Percentiles rank a stretch among this genome's conserved stretches.
Evolutionary conservation across 2,888 invertebrate genomes (phyloP).

Genomic region (Deladenus siricidicola): DNA sequence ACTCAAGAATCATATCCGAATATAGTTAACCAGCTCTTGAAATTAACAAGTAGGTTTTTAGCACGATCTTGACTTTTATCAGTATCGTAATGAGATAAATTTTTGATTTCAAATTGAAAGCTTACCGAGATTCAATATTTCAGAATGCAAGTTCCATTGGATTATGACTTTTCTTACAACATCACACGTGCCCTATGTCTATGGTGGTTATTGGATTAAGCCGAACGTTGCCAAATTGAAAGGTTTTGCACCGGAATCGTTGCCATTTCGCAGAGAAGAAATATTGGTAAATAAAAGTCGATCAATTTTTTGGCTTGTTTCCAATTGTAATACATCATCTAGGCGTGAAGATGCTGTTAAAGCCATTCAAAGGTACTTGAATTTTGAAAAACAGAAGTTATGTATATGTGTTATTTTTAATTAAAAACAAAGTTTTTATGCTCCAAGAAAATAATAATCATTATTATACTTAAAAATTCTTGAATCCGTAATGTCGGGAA

Average conservation of each 20-base stretch:
- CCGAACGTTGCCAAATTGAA: constrained; percentile 29
- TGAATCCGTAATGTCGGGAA: too few species aligned
- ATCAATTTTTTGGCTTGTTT: constrained; percentile 46
- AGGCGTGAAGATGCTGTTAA: constrained; percentile 36
- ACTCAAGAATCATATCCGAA: constrained; percentile 8
- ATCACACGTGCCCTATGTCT: constrained; percentile 55
- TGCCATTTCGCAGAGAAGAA: constrained; percentile 24
- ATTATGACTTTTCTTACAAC: constrained; percentile 58
- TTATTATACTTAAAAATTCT: not conserved
- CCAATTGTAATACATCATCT: constrained; percentile 45
- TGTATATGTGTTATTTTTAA: too few species aligned
- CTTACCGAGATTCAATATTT: too few species aligned
- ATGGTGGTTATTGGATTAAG: constrained; percentile 51
- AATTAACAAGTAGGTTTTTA: not conserved
- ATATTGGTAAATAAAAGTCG: constrained; percentile 33
- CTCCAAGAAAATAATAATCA: not conserved
- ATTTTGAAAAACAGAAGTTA: too few species aligned
- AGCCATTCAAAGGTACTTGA: constrained; percentile 35
- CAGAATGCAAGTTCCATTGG: constrained; percentile 57
- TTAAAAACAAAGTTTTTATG: too few species aligned
- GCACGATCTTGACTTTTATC: not conserved
- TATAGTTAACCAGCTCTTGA: too few species aligned
- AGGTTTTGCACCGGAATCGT: constrained; percentile 18
- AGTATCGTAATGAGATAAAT: too few species aligned
- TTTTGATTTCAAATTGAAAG: too few species aligned